Conservation (phyloP, 2,888 invertebrate genomes). For the Zhuqinia jingwanae region DNA sequence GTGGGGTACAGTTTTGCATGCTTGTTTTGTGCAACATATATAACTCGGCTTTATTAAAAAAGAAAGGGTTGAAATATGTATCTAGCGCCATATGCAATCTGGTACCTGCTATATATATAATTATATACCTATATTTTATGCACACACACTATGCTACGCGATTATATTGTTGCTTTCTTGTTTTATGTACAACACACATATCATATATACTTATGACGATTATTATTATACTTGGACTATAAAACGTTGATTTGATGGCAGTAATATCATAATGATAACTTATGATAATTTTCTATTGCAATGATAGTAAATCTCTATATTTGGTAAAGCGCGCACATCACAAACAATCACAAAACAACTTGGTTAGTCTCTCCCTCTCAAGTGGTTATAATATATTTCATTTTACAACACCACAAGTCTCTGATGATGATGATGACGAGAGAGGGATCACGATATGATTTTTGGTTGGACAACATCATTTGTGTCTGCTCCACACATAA, state of each 20-base stretch:
- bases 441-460: neutral
- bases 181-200: neutral
- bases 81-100: neutral
- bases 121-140: neutral
- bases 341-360: constrained; percentile 3
- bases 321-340: constrained; percentile 32
- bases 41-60: constrained; percentile 4
- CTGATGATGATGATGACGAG: neutral
- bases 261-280: constrained; percentile 45
- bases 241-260: constrained; percentile 68
- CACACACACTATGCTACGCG: neutral
- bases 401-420: neutral
- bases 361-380: constrained; percentile 62
- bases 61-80: neutral
- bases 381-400: constrained; percentile 60
- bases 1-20: constrained; percentile 74
- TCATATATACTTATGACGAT: constrained; percentile 4
- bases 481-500: neutral
- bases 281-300: constrained; percentile 61
- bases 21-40: neutral
- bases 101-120: neutral
- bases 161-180: neutral
- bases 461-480: constrained; percentile 13
- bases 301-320: constrained; percentile 61
- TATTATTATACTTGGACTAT: constrained; percentile 19